Evolutionary conservation across 2,797 vertebrate genomes (phyloP).

Genomic region (Thaleichthys pacificus): DNA sequence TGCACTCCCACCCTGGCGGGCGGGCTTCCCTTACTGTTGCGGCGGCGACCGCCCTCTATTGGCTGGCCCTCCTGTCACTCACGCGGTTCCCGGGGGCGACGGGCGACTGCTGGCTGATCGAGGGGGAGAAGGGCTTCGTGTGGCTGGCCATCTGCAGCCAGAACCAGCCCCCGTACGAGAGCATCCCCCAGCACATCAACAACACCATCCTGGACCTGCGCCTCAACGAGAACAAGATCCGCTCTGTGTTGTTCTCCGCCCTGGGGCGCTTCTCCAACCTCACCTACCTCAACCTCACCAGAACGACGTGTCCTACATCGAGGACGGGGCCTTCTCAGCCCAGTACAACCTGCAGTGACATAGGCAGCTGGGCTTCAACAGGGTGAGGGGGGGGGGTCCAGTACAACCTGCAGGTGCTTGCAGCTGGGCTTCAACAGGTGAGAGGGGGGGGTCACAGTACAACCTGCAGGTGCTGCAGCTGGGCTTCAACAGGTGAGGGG

Average conservation of each 20-base stretch:
- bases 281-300: constrained; percentile 97
- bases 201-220: constrained; percentile 96
- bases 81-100: constrained; percentile 74
- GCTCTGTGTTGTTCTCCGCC: constrained; percentile 90
- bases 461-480: constrained; percentile 88
- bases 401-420: constrained; percentile 89
- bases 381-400: constrained; percentile 54
- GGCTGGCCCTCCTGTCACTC: constrained; percentile 79
- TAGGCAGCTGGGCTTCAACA: constrained; percentile 73
- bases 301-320: constrained; percentile 94
- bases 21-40: constrained; percentile 51
- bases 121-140: constrained; percentile 97
- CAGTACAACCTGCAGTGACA: constrained; percentile 97
- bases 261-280: constrained; percentile 98
- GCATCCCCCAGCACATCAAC: constrained; percentile 96
- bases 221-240: constrained; percentile 98
- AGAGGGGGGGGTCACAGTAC: too few relatives aligned
- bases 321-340: constrained; percentile 94
- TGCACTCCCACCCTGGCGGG: constrained; percentile 48
- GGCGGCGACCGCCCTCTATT: constrained; percentile 77
- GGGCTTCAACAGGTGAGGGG: too few relatives aligned
- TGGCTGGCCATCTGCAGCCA: constrained; percentile 98
- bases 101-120: constrained; percentile 97
- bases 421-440: constrained; percentile 70
- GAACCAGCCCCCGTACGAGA: constrained; percentile 97